Conservation (phyloP, 1,140 invertebrate species). For the Drosophila orosa region DNA sequence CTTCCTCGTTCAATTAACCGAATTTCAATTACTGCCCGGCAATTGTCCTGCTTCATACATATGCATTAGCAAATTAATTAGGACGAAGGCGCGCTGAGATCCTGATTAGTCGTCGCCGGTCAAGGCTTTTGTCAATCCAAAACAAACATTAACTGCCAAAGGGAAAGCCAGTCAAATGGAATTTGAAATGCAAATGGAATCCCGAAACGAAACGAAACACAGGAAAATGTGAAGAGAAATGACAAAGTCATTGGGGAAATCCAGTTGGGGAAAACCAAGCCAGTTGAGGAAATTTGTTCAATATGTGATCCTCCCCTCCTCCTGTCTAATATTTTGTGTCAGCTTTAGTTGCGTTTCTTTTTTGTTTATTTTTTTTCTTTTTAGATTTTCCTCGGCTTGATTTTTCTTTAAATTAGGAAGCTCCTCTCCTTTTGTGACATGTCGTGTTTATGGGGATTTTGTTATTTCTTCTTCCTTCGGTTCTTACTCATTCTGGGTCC, state of each 20-base stretch:
- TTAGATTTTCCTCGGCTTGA: slow-evolving; percentile 25
- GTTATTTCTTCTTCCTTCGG: slow-evolving; percentile 46
- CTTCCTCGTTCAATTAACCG: slow-evolving; percentile 61
- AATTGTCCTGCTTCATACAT: slow-evolving; percentile 53
- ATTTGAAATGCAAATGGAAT: slow-evolving; percentile 76
- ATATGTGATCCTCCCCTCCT: slow-evolving; percentile 35
- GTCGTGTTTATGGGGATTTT: slow-evolving; percentile 79
- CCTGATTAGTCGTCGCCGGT: slow-evolving; percentile 57
- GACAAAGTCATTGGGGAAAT: slow-evolving; percentile 73
- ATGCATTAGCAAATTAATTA: slow-evolving; percentile 73
- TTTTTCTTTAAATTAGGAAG: slow-evolving; percentile 60
- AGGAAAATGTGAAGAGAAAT: slow-evolving; percentile 18
- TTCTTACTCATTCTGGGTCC: slow-evolving; percentile 37
- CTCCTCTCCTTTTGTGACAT: slow-evolving; percentile 56
- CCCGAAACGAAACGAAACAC: slow-evolving; percentile 12
- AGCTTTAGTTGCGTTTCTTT: slow-evolving; percentile 22
- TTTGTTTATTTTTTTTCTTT: neutral
- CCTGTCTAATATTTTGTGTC: slow-evolving; percentile 25
- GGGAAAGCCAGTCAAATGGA: slow-evolving; percentile 52
- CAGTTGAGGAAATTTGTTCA: slow-evolving; percentile 36
- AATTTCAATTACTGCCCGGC: slow-evolving; percentile 58
- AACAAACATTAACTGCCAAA: slow-evolving; percentile 59
- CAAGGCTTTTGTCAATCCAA: slow-evolving; percentile 53
- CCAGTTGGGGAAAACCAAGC: slow-evolving; percentile 33
- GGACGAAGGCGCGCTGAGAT: slow-evolving; percentile 17